Evolutionary conservation across 2,797 vertebrate species (phyloP).

Genomic region (Halcyon chelicuti): DNA sequence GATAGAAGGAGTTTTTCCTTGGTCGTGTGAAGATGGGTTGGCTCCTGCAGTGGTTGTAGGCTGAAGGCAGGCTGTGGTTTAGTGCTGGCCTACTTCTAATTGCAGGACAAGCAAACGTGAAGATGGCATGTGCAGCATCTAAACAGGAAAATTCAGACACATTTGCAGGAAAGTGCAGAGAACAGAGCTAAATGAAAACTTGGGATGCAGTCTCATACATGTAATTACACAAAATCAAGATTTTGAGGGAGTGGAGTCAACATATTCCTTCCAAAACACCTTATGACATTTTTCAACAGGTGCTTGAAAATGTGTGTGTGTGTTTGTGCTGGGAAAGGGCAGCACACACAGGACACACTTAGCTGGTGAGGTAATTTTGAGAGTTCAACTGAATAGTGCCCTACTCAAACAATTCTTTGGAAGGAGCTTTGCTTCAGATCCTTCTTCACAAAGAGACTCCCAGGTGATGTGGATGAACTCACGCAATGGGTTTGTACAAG

Average conservation of each 20-base stretch:
- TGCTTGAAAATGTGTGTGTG: background rate
- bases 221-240: background rate
- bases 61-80: background rate
- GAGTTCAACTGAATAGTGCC: background rate
- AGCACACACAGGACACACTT: background rate
- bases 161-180: background rate
- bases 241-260: background rate
- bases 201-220: accelerated
- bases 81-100: background rate
- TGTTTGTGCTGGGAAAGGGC: background rate
- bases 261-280: background rate
- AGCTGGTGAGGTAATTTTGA: background rate
- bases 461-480: accelerated
- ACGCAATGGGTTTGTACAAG: accelerated
- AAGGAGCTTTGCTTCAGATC: background rate
- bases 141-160: background rate
- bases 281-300: background rate
- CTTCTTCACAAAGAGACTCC: background rate
- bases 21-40: background rate
- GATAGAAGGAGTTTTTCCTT: background rate
- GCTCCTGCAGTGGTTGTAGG: background rate
- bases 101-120: accelerated
- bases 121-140: background rate
- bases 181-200: background rate
- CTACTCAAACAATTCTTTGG: background rate